These are phyloP conservation scores for Tethya wilhelma DNA, from an alignment of 37 sponge, comb jelly and placozoan genomes.

Conservation along the genomic window DNA sequence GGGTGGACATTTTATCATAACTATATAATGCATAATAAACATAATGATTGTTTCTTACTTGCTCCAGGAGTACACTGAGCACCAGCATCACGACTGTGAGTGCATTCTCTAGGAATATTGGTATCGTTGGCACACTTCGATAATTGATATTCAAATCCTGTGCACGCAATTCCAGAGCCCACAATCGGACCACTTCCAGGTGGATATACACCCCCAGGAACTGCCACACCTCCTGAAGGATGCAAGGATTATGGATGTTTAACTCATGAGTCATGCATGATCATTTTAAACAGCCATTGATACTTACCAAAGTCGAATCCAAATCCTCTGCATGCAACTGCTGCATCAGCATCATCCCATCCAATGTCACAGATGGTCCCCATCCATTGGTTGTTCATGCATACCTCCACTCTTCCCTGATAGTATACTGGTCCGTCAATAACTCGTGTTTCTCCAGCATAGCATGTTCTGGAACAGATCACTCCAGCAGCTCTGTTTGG, in stretches of 20 bases:
- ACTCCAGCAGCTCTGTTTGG: slow-evolving; percentile 15
- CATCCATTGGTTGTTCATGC: slow-evolving; percentile 14
- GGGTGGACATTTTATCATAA: neutral
- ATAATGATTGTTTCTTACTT: neutral
- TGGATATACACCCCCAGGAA: neutral
- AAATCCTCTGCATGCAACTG: neutral
- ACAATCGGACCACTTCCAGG: slow-evolving; percentile 1
- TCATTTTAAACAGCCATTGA: no score
- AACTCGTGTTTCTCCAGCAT: neutral
- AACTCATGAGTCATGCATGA: neutral
- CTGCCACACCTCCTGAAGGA: slow-evolving; percentile 7
- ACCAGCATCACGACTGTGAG: slow-evolving; percentile 29
- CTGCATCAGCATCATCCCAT: slow-evolving; percentile 22
- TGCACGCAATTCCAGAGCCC: slow-evolving; percentile 1
- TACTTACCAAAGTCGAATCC: no score
- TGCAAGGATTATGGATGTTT: neutral
- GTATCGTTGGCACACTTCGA: neutral
- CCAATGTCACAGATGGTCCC: slow-evolving; percentile 37
- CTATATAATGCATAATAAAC: neutral
- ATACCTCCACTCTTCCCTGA: slow-evolving; percentile 27
- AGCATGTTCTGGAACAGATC: slow-evolving; percentile 6
- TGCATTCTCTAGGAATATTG: neutral
- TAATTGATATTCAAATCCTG: slow-evolving; percentile 8
- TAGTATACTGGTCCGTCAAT: slow-evolving; percentile 1
- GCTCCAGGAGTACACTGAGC: neutral